phyloP scores from a whole-genome alignment of 2,888 invertebrate genomes.

The Venustoraphidia nigricollis region DNA sequence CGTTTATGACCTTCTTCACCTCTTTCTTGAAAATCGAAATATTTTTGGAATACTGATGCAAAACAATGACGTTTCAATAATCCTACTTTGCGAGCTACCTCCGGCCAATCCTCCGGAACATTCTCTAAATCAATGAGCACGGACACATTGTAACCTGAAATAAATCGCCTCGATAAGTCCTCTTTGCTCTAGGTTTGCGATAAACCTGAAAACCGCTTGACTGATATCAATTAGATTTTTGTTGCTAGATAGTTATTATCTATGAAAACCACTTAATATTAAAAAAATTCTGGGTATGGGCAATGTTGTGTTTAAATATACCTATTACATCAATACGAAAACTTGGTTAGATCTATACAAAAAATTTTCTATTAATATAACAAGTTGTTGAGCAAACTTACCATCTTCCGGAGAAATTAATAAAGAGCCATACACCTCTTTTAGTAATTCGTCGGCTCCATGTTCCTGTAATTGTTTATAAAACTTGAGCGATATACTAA shows the following conservation, averaged over 20 bases:
- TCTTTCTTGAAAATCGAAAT: conserved; percentile 93
- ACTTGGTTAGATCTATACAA: not conserved
- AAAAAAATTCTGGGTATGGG: too few species aligned
- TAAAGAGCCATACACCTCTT: conserved; percentile 78
- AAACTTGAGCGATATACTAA: conserved; percentile 97
- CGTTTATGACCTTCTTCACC: conserved; percentile 82
- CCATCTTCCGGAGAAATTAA: conserved; percentile 77
- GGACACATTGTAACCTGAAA: conserved; percentile 83
- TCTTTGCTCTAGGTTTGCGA: not conserved
- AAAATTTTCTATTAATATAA: not conserved
- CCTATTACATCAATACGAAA: not conserved
- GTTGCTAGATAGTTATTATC: too few species aligned
- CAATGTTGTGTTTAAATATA: not conserved
- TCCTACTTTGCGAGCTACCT: conserved; percentile 80
- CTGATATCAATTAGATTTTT: too few species aligned
- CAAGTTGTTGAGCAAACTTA: conserved; percentile 23
- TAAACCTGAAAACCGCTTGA: not conserved
- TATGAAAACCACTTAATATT: too few species aligned
- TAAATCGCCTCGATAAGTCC: too few species aligned
- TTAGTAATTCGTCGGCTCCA: conserved; percentile 92
- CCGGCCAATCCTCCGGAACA: conserved; percentile 81
- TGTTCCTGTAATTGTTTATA: conserved; percentile 96
- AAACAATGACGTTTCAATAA: conserved; percentile 96
- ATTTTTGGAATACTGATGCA: conserved; percentile 98
- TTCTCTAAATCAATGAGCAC: conserved; percentile 84